phyloP scores from a whole-genome alignment of 2,113 vertebrate species.

The Pungitius pungitius region DNA sequence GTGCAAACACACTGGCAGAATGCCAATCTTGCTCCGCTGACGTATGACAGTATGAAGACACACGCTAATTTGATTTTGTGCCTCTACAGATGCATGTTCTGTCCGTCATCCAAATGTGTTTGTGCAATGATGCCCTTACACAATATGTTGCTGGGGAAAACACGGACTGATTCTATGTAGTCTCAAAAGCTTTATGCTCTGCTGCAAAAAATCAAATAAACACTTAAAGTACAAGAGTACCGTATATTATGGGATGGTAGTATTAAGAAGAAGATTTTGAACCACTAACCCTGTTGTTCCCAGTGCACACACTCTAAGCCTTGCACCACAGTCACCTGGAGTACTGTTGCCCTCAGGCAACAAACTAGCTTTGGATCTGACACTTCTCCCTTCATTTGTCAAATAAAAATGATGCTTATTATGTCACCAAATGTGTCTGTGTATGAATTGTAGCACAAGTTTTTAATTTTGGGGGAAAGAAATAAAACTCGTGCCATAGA shows the following conservation, averaged over 20 bases:
- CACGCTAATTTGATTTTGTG: not conserved
- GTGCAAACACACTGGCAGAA: not conserved
- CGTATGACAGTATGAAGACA: not conserved
- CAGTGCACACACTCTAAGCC: too few species aligned
- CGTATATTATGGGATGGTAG: not conserved
- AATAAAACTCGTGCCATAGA: too few species aligned
- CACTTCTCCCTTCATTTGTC: too few species aligned
- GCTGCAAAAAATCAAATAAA: not conserved
- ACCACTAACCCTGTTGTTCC: too few species aligned
- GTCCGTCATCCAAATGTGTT: not conserved
- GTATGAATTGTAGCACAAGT: too few species aligned
- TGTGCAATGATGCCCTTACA: not conserved
- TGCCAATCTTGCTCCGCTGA: not conserved
- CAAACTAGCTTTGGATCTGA: too few species aligned
- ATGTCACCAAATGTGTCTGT: too few species aligned
- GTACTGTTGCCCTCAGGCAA: too few species aligned
- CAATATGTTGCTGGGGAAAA: not conserved
- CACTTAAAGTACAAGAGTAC: not conserved
- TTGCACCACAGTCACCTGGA: too few species aligned
- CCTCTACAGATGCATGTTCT: not conserved
- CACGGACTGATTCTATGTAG: not conserved
- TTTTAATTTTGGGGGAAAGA: too few species aligned
- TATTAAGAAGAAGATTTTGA: too few species aligned
- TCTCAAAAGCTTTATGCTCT: not conserved
- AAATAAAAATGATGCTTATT: too few species aligned